These are phyloP conservation scores for Bombyx huttoni DNA, from an alignment of 2,888 invertebrate species.

Conservation along the genomic window DNA sequence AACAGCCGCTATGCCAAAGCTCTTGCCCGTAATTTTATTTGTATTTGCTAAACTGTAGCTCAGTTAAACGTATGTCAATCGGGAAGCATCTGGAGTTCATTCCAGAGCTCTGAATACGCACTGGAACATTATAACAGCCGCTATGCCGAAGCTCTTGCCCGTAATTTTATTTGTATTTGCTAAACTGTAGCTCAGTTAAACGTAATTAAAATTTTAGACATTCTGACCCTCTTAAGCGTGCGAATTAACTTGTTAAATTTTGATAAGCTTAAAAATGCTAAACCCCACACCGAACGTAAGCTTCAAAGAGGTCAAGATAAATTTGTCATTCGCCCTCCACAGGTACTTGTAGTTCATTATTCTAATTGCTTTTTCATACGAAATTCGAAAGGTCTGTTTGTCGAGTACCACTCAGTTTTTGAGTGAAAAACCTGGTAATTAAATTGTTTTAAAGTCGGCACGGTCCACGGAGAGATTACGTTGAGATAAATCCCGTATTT, in stretches of 20 bases:
- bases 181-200: background rate
- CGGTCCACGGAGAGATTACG: constrained; percentile 40
- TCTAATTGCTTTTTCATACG: constrained; percentile 46
- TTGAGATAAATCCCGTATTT: constrained; percentile 35
- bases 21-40: too few species aligned
- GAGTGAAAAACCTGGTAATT: constrained; percentile 54
- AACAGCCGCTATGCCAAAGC: too few species aligned
- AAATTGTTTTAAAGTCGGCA: constrained; percentile 41
- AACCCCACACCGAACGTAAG: background rate
- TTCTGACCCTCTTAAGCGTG: background rate
- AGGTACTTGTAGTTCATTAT: constrained; percentile 60
- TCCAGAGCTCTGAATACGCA: too few species aligned
- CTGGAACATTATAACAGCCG: too few species aligned
- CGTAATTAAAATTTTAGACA: background rate
- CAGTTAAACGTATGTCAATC: background rate
- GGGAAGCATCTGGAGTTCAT: too few species aligned
- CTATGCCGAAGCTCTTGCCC: too few species aligned
- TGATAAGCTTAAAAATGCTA: background rate
- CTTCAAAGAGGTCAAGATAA: constrained; percentile 10
- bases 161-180: too few species aligned
- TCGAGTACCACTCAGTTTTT: constrained; percentile 49
- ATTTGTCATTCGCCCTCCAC: constrained; percentile 16
- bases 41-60: too few species aligned
- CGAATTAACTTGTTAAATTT: background rate
- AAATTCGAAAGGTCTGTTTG: constrained; percentile 47